phyloP scores from a whole-genome alignment of 2,797 vertebrate species.

The Phoeniculus purpureus region DNA sequence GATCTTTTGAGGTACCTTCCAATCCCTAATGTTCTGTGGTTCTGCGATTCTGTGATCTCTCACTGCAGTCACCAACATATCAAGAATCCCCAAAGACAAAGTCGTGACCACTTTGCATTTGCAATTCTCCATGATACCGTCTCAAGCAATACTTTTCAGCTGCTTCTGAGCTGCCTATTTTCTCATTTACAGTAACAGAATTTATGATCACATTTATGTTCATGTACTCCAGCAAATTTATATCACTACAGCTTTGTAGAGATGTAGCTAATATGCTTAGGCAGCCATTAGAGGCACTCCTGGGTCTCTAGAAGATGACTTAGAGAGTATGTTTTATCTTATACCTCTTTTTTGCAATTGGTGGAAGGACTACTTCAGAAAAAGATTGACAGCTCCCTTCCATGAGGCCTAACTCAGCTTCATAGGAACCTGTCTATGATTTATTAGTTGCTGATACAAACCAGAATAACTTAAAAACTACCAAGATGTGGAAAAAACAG shows the following conservation, averaged over 20 bases:
- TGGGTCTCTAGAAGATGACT: background rate
- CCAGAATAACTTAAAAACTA: background rate
- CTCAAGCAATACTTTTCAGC: background rate
- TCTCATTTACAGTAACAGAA: background rate
- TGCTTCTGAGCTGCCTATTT: background rate
- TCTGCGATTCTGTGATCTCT: background rate
- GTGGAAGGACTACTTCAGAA: background rate
- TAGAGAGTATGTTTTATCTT: too few relatives aligned
- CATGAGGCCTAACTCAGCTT: background rate
- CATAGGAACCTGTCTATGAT: background rate
- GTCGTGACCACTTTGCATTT: too few relatives aligned
- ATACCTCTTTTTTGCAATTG: background rate
- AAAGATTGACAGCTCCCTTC: background rate
- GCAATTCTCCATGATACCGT: background rate
- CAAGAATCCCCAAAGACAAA: too few relatives aligned
- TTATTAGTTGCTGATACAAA: background rate
- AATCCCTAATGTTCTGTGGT: too few relatives aligned
- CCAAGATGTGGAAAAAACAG: background rate
- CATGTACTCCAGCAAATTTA: background rate
- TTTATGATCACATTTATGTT: background rate
- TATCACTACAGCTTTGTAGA: background rate
- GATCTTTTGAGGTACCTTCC: too few relatives aligned
- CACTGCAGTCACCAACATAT: background rate
- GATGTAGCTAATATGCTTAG: background rate
- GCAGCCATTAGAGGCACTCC: background rate